Base-by-base conservation (phyloP, 2,113 vertebrate species). In the Chinchilla lanigera region DNA sequence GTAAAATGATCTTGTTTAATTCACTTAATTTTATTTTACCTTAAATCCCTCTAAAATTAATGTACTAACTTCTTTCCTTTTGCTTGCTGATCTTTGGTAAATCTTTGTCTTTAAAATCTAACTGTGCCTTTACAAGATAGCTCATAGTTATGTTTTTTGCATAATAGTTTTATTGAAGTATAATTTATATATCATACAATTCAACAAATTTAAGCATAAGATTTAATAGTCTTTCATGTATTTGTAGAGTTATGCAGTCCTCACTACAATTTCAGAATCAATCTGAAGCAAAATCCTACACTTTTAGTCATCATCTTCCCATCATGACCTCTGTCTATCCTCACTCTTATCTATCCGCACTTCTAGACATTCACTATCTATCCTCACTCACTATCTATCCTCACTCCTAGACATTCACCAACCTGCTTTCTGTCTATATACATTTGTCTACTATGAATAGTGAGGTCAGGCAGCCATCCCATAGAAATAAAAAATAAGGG, bases 21-120 rank as follows among this genome's bases (percentile, higher is more conserved):
- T 93, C 17, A 33, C 7, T 85, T 71, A 90, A 35, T 91, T 14
- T 7, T 3, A 56, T 87, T 95, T 93, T 35, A 30, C 8, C 33
- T 93, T 47, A 65, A 50, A 41, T 85, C 73, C 78, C 11, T 63
- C 63, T 61, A n/a, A 94, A 89, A 89, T 82, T 61, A 91, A 69
- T 89, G n/a, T 77, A 6, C 47, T 78, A 5, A 65, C 11, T 3
- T 38, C 8, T 17, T 86, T 95, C 9, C 35, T 71, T 94, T 90
- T 83, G 52, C 54, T 52, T 52, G 6, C 41, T 87, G 58, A 71
- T 63, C 50, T 78, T 94, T 84, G 33, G 12, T 71, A 22, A 28
- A n/a, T 81, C 1, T 77, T 86, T 89, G 19, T 65, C 38, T 71
- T 80, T 83, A 81, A 38, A 58, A 11, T 63, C 24, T 87, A 60